Evolutionary conservation across 2,888 invertebrate genomes (phyloP).

Genomic region (Pristionchus maxplancki): DNA sequence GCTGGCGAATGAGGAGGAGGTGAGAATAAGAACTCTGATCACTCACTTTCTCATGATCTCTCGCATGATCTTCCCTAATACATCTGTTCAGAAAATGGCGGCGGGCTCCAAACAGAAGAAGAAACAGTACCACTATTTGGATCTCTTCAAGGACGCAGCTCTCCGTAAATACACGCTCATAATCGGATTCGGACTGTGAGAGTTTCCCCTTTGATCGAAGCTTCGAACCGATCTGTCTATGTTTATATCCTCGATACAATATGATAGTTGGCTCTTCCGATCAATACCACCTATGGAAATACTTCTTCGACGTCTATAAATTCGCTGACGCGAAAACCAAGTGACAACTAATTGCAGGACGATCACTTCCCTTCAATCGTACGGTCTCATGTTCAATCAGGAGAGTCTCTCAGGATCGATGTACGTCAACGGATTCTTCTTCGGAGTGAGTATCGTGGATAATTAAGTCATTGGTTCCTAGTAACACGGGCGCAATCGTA

Average conservation of each 20-base stretch:
- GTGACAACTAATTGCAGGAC: too few species aligned
- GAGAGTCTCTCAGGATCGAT: conserved; percentile 71
- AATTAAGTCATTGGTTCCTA: too few species aligned
- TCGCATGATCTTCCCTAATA: too few species aligned
- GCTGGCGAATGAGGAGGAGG: not conserved
- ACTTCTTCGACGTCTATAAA: too few species aligned
- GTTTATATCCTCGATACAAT: too few species aligned
- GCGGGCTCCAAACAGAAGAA: not conserved
- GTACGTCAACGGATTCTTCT: conserved; percentile 64
- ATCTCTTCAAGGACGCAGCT: not conserved
- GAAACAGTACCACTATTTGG: not conserved
- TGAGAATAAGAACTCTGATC: not conserved
- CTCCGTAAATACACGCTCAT: conserved; percentile 10
- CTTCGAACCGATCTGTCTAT: too few species aligned
- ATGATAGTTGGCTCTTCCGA: too few species aligned
- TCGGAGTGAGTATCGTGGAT: conserved; percentile 58
- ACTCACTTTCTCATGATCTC: not conserved
- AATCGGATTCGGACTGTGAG: not conserved
- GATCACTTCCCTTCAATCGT: conserved; percentile 68
- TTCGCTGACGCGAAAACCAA: too few species aligned
- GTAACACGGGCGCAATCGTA: too few species aligned
- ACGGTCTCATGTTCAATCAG: conserved; percentile 75
- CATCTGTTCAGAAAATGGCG: not conserved
- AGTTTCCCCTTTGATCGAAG: not conserved
- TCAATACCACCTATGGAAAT: too few species aligned